Conservation (phyloP, 1,140 invertebrate species). For the Cyrtorhinus lividipennis region DNA sequence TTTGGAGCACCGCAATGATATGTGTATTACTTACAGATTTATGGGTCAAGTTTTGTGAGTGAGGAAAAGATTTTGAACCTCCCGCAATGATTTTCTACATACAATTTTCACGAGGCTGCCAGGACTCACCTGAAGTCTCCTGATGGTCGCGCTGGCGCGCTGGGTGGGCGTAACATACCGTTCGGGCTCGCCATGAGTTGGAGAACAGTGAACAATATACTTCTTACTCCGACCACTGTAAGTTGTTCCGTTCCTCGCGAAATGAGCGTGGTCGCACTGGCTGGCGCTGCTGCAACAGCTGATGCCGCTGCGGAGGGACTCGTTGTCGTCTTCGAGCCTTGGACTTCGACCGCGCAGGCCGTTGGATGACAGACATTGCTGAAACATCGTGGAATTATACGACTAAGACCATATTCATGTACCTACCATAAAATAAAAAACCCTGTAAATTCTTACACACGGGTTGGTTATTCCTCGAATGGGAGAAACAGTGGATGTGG, state of each 20-base stretch:
- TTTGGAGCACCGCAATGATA: no score
- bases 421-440: not conserved
- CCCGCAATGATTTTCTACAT: no score
- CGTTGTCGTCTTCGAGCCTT: conserved; percentile 45
- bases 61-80: no score
- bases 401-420: no score
- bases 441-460: no score
- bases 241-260: conserved; percentile 64
- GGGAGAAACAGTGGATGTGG: no score
- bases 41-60: no score
- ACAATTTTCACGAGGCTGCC: no score
- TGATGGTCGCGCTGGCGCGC: conserved; percentile 59
- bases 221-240: conserved; percentile 51
- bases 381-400: no score
- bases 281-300: conserved; percentile 30
- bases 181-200: conserved; percentile 46
- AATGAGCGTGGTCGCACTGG: conserved; percentile 56
- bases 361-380: conserved; percentile 18
- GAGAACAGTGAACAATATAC: conserved; percentile 68
- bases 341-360: not conserved
- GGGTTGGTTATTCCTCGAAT: no score
- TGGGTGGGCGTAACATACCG: conserved; percentile 78
- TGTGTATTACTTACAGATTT: no score
- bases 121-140: conserved; percentile 39
- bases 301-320: conserved; percentile 56